Percentiles rank a stretch among this genome's conserved stretches.
These are phyloP conservation scores for Drosophila orena DNA, from an alignment of 1,140 invertebrate species.

Conservation along the genomic window DNA sequence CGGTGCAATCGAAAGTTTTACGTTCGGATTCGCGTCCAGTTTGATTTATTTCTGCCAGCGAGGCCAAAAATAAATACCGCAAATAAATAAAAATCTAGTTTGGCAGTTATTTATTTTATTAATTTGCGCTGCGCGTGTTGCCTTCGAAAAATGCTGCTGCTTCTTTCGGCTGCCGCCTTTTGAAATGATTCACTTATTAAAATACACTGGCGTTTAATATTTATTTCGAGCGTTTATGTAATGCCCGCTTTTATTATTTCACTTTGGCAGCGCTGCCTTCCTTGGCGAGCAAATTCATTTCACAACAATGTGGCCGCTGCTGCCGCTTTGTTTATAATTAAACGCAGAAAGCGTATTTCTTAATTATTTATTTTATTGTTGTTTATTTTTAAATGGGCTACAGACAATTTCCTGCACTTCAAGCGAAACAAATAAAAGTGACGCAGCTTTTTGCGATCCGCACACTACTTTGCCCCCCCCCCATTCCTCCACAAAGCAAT, in stretches of 20 bases:
- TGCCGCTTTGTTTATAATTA: conserved; percentile 77
- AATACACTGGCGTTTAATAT: conserved; percentile 49
- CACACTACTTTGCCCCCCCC: conserved; percentile 18
- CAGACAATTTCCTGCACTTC: conserved; percentile 83
- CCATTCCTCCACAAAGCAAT: neutral
- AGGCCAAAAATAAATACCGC: conserved; percentile 75
- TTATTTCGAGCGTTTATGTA: conserved; percentile 83
- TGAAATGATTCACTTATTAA: conserved; percentile 70
- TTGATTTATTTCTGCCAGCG: conserved; percentile 74
- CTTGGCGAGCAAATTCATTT: conserved; percentile 41
- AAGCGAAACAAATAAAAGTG: conserved; percentile 81
- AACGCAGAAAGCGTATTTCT: conserved; percentile 77
- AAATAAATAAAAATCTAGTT: conserved; percentile 62
- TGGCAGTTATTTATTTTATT: conserved; percentile 79
- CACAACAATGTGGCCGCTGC: conserved; percentile 38
- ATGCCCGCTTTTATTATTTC: conserved; percentile 56
- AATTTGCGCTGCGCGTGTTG: conserved; percentile 78
- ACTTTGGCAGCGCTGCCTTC: conserved; percentile 27
- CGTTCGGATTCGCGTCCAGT: conserved; percentile 43
- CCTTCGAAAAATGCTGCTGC: neutral
- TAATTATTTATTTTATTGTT: conserved; percentile 84
- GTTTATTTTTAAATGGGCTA: conserved; percentile 84
- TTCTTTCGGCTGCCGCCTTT: conserved; percentile 40
- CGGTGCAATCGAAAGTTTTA: conserved; percentile 25
- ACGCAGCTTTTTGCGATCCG: conserved; percentile 64